Evolutionary conservation across 2,888 invertebrate species (phyloP).

Genomic region (Phengaris alcon): DNA sequence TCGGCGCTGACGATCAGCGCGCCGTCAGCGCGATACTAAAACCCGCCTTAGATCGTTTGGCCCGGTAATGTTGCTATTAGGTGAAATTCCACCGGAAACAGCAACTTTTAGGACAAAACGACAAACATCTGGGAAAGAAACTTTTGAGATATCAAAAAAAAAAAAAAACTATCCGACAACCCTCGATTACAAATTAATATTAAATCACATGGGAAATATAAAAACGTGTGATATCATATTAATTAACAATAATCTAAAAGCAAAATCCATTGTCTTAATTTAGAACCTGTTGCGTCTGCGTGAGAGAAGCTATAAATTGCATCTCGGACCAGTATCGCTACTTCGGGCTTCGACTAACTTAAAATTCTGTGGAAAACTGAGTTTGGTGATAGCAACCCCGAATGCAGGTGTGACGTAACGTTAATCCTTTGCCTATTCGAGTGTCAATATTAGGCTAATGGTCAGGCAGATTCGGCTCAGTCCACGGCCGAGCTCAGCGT

Average conservation of each 20-base stretch:
- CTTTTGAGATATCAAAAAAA: not conserved
- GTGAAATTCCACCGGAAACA: not conserved
- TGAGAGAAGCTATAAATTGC: not conserved
- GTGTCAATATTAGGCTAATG: conserved; percentile 59
- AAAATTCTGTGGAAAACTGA: not conserved
- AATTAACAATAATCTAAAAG: not conserved
- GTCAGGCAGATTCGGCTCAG: conserved; percentile 65
- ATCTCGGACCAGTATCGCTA: not conserved
- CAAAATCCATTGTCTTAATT: not conserved
- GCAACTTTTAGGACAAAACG: not conserved
- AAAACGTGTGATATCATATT: conserved; percentile 4
- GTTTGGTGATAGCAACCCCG: not conserved
- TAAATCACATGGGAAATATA: not conserved
- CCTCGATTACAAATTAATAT: not conserved
- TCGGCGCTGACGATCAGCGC: no score
- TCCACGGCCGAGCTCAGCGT: conserved; percentile 54
- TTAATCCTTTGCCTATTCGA: conserved; percentile 58
- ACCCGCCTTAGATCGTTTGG: not conserved
- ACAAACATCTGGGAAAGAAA: not conserved
- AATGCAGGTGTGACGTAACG: conserved; percentile 12
- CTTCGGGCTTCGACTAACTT: not conserved
- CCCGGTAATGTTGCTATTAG: not conserved
- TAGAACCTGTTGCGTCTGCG: not conserved
- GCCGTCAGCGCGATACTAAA: no score
- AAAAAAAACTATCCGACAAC: not conserved